Percentiles rank a stretch among this genome's conserved stretches.
Conservation (phyloP, 2,888 invertebrate genomes). For the Mystacides longicornis region DNA sequence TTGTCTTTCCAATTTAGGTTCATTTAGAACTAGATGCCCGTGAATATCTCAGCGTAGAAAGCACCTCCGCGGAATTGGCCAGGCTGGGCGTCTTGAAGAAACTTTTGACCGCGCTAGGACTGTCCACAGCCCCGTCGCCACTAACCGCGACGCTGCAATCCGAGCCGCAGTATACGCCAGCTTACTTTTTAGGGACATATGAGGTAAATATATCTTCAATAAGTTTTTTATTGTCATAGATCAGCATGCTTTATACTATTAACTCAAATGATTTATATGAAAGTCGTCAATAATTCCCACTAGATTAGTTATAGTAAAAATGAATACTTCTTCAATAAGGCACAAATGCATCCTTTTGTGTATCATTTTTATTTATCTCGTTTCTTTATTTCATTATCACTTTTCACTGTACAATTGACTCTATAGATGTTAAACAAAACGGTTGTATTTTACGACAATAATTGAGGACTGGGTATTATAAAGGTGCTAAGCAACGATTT, state of each 20-base stretch:
- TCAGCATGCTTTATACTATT: too few species aligned
- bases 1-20: constrained; percentile 51
- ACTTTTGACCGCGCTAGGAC: constrained; percentile 64
- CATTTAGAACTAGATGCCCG: constrained; percentile 73
- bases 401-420: too few species aligned
- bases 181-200: constrained; percentile 74
- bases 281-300: background rate
- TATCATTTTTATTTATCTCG: too few species aligned
- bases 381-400: too few species aligned
- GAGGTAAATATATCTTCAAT: constrained; percentile 48
- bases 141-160: constrained; percentile 31
- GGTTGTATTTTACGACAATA: too few species aligned
- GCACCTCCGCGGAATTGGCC: constrained; percentile 51
- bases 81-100: constrained; percentile 72
- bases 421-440: too few species aligned
- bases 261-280: background rate
- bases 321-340: background rate
- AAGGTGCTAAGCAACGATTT: too few species aligned
- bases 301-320: background rate
- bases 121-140: constrained; percentile 36
- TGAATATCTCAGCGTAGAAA: constrained; percentile 44
- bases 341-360: too few species aligned
- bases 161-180: constrained; percentile 48
- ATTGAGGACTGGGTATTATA: too few species aligned
- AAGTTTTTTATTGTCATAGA: too few species aligned